Evolutionary conservation across 2,113 vertebrate genomes (phyloP).

Genomic region (Nannospalax galili): DNA sequence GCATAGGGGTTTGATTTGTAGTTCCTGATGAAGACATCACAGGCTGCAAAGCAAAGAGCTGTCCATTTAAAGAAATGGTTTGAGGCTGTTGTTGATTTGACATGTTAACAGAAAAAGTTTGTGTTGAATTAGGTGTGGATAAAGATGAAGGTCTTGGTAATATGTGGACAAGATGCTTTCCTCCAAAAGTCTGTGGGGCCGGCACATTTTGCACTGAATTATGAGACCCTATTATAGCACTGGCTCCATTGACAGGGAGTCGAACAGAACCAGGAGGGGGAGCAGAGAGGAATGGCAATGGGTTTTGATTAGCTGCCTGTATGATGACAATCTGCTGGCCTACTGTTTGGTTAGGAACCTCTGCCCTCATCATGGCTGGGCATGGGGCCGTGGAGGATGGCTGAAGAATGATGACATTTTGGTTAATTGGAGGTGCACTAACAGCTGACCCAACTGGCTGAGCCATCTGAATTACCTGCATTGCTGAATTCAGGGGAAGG

Average conservation of each 20-base stretch:
- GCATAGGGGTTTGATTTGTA: constrained; percentile 91
- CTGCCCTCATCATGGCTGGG: constrained; percentile 91
- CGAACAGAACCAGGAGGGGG: constrained; percentile 87
- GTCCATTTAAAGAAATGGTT: constrained; percentile 97
- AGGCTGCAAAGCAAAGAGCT: constrained; percentile 96
- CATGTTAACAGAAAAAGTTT: constrained; percentile 85
- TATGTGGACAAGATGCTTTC: constrained; percentile 97
- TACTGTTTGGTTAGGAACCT: constrained; percentile 90
- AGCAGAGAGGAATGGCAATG: constrained; percentile 89
- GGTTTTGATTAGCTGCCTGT: constrained; percentile 93
- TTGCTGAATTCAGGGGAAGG: constrained; percentile 94
- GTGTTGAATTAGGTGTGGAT: constrained; percentile 82
- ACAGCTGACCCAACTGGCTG: constrained; percentile 88
- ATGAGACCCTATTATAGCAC: constrained; percentile 84
- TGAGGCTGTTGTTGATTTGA: constrained; percentile 91
- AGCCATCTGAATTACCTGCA: constrained; percentile 98
- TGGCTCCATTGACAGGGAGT: constrained; percentile 84
- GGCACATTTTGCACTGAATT: constrained; percentile 84
- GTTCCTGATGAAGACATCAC: constrained; percentile 93
- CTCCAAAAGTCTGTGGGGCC: constrained; percentile 91
- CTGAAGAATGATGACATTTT: constrained; percentile 96
- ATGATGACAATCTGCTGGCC: constrained; percentile 99
- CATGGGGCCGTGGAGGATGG: constrained; percentile 90
- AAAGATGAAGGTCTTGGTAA: constrained; percentile 93
- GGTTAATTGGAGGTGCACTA: constrained; percentile 89